Percentiles rank a stretch among this genome's conserved stretches.
phyloP scores from a whole-genome alignment of 2,113 vertebrate genomes.

The Brachirus orientalis region DNA sequence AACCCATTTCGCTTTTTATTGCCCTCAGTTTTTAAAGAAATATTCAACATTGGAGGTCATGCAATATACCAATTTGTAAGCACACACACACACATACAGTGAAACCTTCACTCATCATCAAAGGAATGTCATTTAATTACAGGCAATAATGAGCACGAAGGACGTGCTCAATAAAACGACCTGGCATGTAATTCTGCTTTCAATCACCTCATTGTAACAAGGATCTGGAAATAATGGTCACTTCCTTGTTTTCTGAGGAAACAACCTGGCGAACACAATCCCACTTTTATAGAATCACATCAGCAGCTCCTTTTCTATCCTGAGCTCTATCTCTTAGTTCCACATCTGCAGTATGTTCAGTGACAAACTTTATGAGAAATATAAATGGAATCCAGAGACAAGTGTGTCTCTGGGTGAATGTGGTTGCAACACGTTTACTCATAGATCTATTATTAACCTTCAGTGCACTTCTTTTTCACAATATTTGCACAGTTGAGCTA shows the following conservation, averaged over 20 bases:
- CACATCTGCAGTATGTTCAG: conserved; percentile 25
- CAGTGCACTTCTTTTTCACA: too few relatives aligned
- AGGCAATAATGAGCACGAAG: conserved; percentile 8
- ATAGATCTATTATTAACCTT: conserved; percentile 22
- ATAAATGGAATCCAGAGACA: conserved; percentile 1
- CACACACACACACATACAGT: conserved; percentile 17
- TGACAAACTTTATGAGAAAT: conserved; percentile 6
- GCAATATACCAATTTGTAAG: conserved; percentile 35
- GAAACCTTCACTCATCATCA: conserved; percentile 21
- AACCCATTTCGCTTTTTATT: conserved; percentile 1
- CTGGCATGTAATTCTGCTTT: neutral
- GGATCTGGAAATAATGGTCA: conserved; percentile 16
- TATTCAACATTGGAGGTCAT: conserved; percentile 11
- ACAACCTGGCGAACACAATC: conserved; percentile 24
- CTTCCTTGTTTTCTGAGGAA: neutral
- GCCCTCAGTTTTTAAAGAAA: conserved; percentile 6
- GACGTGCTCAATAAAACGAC: neutral
- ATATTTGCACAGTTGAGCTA: neutral
- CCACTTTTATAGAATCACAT: conserved; percentile 22
- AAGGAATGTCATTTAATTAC: conserved; percentile 20
- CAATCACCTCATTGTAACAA: conserved; percentile 10
- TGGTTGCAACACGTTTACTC: conserved; percentile 49
- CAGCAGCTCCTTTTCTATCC: conserved; percentile 43
- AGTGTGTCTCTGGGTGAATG: conserved; percentile 22
- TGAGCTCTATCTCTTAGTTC: conserved; percentile 37